phyloP scores from a whole-genome alignment of 2,113 vertebrate species.

The Phrynocephalus versicolor region DNA sequence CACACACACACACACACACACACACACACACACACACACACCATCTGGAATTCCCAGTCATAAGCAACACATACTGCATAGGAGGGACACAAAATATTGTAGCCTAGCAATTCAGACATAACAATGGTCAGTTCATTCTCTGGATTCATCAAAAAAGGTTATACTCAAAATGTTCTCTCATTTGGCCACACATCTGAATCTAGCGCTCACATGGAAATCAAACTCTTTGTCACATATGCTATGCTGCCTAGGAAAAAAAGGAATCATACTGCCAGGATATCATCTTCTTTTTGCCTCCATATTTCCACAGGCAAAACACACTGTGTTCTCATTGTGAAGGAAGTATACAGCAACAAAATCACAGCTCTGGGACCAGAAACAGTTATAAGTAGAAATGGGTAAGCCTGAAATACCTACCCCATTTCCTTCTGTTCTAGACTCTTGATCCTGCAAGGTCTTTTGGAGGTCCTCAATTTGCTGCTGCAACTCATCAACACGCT shows the following conservation, averaged over 20 bases:
- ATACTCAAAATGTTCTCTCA: neutral
- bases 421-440: conserved; percentile 88
- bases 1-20: too few relatives aligned
- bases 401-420: conserved; percentile 67
- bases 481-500: conserved; percentile 85
- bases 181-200: neutral
- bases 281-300: neutral
- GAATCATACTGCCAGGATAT: neutral
- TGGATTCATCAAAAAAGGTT: neutral
- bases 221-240: neutral
- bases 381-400: neutral
- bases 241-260: neutral
- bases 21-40: too few relatives aligned
- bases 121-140: neutral
- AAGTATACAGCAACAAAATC: neutral
- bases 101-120: too few relatives aligned
- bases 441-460: conserved; percentile 91
- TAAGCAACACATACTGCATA: neutral
- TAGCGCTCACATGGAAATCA: neutral
- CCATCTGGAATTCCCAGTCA: too few relatives aligned
- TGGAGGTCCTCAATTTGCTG: conserved; percentile 96
- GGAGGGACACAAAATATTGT: neutral
- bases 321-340: neutral
- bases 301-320: neutral
- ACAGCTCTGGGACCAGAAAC: neutral